Conservation (phyloP, 2,797 vertebrate genomes). For the Lutjanus argentimaculatus region DNA sequence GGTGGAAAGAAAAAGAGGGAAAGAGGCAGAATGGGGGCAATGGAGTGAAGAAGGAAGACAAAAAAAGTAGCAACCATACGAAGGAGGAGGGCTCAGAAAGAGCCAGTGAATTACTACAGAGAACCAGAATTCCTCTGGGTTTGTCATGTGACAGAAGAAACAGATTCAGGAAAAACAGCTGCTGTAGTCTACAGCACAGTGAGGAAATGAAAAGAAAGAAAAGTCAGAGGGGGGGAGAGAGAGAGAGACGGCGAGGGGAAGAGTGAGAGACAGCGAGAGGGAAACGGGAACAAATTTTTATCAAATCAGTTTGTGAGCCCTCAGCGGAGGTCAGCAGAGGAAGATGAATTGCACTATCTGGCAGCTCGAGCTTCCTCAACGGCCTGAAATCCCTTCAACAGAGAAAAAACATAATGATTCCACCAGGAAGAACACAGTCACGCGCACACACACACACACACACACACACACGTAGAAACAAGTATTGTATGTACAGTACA, state of each 20-base stretch:
- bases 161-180: constrained; percentile 68
- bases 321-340: constrained; percentile 43
- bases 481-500: neutral
- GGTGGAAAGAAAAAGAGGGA: constrained; percentile 9
- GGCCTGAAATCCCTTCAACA: constrained; percentile 48
- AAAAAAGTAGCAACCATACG: constrained; percentile 19
- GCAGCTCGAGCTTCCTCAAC: constrained; percentile 36
- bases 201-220: constrained; percentile 63
- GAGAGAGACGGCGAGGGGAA: neutral
- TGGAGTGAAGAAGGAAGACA: constrained; percentile 19
- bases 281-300: constrained; percentile 60
- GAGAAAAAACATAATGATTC: constrained; percentile 56
- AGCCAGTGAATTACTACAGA: constrained; percentile 41
- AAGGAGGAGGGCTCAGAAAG: constrained; percentile 32
- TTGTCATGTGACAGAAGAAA: constrained; percentile 59
- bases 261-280: constrained; percentile 19
- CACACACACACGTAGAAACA: neutral
- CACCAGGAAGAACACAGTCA: constrained; percentile 45
- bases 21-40: constrained; percentile 19
- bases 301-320: constrained; percentile 58
- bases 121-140: constrained; percentile 52
- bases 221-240: neutral
- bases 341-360: constrained; percentile 59
- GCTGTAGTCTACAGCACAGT: constrained; percentile 25
- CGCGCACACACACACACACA: constrained; percentile 1